These are phyloP conservation scores for Hippopotamus amphibius DNA, from an alignment of 2,113 vertebrate genomes.

Conservation along the genomic window DNA sequence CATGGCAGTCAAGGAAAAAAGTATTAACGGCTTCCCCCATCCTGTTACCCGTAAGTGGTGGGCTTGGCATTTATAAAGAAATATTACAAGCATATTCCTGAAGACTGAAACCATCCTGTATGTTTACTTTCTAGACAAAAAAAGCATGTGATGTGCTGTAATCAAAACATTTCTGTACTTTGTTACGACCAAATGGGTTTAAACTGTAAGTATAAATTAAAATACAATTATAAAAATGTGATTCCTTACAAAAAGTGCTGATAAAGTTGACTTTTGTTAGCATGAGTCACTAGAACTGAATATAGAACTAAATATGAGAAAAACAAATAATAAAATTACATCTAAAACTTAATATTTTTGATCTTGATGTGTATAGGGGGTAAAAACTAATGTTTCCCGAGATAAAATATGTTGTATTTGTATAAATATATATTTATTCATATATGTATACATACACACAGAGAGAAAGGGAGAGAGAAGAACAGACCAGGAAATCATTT, in stretches of 20 bases:
- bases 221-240: slow-evolving; percentile 10
- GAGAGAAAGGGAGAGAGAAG: background rate
- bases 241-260: background rate
- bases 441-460: background rate
- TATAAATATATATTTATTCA: background rate
- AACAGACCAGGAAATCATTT: background rate
- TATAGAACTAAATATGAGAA: background rate
- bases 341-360: slow-evolving; percentile 10
- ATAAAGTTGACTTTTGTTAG: background rate
- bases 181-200: background rate
- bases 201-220: background rate
- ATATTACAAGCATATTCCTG: background rate
- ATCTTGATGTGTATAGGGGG: background rate
- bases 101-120: background rate
- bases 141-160: background rate
- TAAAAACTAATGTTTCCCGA: background rate
- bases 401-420: background rate
- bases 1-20: background rate
- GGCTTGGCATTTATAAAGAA: background rate
- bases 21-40: background rate
- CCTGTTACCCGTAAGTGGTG: background rate
- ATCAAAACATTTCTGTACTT: background rate
- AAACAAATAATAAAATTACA: background rate
- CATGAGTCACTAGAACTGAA: background rate
- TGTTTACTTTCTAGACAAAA: background rate